Evolutionary conservation across 2,888 invertebrate genomes (phyloP).

Genomic region (Baccha elongata): DNA sequence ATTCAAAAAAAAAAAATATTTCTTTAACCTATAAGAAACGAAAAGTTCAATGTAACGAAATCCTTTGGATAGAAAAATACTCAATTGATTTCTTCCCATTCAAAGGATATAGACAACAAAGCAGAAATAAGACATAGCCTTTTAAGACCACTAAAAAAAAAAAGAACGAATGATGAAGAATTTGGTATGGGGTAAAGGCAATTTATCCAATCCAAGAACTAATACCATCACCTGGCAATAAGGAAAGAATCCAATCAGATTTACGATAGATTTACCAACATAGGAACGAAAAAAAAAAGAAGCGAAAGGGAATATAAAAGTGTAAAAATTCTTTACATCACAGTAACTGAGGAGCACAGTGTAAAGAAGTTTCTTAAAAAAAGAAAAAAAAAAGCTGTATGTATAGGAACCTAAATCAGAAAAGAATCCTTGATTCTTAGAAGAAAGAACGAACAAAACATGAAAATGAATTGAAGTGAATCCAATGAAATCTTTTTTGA

Average conservation of each 20-base stretch:
- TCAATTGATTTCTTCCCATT: background rate
- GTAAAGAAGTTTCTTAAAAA: background rate
- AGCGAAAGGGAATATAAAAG: constrained; percentile 14
- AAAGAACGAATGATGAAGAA: background rate
- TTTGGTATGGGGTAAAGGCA: background rate
- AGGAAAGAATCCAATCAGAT: constrained; percentile 67
- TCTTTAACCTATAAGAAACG: constrained; percentile 47
- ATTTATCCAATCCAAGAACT: constrained; percentile 42
- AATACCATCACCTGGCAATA: constrained; percentile 66
- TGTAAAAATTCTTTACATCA: constrained; percentile 34
- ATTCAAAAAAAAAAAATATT: constrained; percentile 47
- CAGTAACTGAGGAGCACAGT: background rate
- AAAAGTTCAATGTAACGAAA: constrained; percentile 45
- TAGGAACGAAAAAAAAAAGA: background rate
- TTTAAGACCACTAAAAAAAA: constrained; percentile 40
- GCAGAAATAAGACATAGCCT: constrained; percentile 22
- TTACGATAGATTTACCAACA: constrained; percentile 53
- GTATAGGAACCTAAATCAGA: constrained; percentile 58
- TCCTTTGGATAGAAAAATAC: constrained; percentile 24
- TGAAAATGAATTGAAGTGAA: constrained; percentile 45
- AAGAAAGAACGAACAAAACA: constrained; percentile 7
- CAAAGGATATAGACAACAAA: constrained; percentile 2
- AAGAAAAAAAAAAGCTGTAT: background rate
- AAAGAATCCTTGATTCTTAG: constrained; percentile 31
- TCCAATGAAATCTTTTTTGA: constrained; percentile 46